These are phyloP conservation scores for Gallinago undulata DNA, from an alignment of 2,113 vertebrate genomes.

Conservation along the genomic window DNA sequence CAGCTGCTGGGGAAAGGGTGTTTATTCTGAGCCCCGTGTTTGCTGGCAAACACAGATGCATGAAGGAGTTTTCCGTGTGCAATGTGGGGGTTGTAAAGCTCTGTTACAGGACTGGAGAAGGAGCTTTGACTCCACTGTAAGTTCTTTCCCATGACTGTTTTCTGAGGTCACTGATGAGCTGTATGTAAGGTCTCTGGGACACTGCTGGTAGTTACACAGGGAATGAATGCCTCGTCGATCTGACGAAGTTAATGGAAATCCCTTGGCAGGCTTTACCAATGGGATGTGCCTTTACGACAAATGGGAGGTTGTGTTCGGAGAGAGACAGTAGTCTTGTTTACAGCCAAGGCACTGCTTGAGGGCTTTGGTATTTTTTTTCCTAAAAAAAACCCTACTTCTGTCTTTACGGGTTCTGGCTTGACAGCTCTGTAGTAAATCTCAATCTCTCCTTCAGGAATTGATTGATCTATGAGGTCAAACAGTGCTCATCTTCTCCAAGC, in stretches of 20 bases:
- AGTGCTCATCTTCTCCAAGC: slow-evolving; percentile 1
- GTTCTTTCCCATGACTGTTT: not conserved
- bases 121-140: not conserved
- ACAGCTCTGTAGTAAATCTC: slow-evolving; percentile 19
- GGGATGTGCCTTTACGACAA: not conserved
- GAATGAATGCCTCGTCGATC: not conserved
- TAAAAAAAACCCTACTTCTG: not conserved
- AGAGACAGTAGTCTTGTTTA: not conserved
- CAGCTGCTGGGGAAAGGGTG: not conserved
- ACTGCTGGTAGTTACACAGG: accelerated
- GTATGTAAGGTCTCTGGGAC: not conserved
- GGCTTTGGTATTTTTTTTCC: not conserved
- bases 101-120: not conserved
- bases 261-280: not conserved
- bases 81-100: not conserved
- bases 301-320: not conserved
- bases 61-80: not conserved
- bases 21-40: not conserved
- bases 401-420: slow-evolving; percentile 19
- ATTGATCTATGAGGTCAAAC: slow-evolving; percentile 37
- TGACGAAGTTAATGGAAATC: not conserved
- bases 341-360: not conserved
- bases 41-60: not conserved
- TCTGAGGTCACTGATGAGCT: not conserved
- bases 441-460: slow-evolving; percentile 22